Evolutionary conservation across 2,113 vertebrate species (phyloP).

Genomic region (Neogale vison): DNA sequence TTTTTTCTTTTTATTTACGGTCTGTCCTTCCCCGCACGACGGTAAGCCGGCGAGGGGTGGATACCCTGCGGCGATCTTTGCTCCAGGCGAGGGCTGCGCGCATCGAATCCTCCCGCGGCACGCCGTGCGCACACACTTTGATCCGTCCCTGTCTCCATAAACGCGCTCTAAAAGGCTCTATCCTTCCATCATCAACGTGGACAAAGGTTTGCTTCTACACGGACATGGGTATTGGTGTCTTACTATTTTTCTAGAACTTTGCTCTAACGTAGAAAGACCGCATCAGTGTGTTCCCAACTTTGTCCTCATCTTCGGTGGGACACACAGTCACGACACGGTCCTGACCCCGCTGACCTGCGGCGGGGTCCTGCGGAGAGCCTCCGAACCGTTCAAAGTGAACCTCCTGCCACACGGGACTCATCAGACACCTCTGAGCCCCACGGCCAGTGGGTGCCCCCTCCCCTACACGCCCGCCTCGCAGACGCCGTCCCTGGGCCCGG

Average conservation of each 20-base stretch:
- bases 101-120: no score
- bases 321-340: accelerated
- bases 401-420: accelerated
- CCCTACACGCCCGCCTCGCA: accelerated
- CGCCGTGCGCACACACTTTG: accelerated
- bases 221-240: accelerated
- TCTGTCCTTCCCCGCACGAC: background rate
- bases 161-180: background rate
- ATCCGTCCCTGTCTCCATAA: no score
- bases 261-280: background rate
- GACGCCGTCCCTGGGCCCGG: accelerated
- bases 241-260: background rate
- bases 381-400: accelerated
- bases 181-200: background rate
- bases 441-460: accelerated
- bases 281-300: background rate
- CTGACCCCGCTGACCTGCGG: background rate
- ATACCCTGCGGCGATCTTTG: accelerated
- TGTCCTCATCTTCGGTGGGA: accelerated
- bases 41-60: accelerated
- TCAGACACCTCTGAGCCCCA: accelerated
- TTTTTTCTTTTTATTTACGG: background rate
- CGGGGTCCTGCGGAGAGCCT: background rate
- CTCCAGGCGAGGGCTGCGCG: no score
- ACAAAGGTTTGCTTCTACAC: background rate